These are phyloP conservation scores for Platycnemis pennipes DNA, from an alignment of 2,888 invertebrate genomes.

Conservation along the genomic window DNA sequence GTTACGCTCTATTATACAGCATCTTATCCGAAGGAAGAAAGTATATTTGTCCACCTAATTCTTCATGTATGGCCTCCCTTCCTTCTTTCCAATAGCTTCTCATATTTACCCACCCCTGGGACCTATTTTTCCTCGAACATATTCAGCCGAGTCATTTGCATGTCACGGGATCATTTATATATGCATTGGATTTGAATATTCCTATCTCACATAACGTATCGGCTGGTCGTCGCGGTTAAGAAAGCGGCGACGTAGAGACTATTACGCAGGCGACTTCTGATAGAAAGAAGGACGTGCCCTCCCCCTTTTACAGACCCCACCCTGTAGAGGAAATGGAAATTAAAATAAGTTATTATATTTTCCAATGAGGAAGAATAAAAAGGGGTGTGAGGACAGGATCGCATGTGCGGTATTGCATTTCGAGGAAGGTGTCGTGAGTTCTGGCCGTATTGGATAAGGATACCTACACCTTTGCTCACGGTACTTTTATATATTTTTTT, in stretches of 20 bases:
- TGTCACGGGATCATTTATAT: constrained; percentile 11
- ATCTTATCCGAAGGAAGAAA: neutral
- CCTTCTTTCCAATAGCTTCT: neutral
- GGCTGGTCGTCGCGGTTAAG: neutral
- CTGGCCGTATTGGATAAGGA: constrained; percentile 57
- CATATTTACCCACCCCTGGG: neutral
- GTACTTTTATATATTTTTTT: neutral
- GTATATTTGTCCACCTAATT: neutral
- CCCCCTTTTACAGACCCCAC: neutral
- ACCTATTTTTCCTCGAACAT: neutral
- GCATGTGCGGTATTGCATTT: constrained; percentile 60
- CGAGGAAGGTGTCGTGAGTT: constrained; percentile 52
- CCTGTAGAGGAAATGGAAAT: neutral
- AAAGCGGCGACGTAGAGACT: neutral
- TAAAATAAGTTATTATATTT: constrained; percentile 49
- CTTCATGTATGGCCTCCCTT: neutral
- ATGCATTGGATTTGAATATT: constrained; percentile 36
- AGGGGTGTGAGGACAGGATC: neutral
- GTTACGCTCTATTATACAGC: neutral
- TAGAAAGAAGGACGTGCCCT: constrained; percentile 2
- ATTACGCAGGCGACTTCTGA: neutral
- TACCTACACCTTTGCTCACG: constrained; percentile 23
- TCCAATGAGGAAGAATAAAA: constrained; percentile 14
- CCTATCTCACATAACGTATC: constrained; percentile 35
- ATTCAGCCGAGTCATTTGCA: constrained; percentile 36